Percentiles rank a stretch among this genome's conserved stretches.
phyloP scores from a whole-genome alignment of 2,113 vertebrate genomes.

The Pseudorasbora parva region DNA sequence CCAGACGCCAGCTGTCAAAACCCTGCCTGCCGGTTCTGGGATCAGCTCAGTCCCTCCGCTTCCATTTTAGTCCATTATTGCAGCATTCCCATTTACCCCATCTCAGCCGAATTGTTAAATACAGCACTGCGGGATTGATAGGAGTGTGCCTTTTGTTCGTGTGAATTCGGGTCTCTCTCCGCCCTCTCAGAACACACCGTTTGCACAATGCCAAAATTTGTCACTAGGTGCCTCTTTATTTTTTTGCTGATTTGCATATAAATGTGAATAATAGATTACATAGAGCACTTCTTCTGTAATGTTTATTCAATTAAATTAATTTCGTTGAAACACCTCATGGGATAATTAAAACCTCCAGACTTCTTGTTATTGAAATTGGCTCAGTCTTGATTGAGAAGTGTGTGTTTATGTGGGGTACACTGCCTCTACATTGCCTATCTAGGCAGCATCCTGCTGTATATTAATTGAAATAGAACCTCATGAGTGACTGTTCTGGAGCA shows the following conservation, averaged over 20 bases:
- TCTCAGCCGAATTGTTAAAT: neutral
- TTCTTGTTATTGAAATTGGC: conserved; percentile 40
- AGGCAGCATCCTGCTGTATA: neutral
- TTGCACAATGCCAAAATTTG: conserved; percentile 28
- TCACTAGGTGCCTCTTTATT: conserved; percentile 39
- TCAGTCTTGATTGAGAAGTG: conserved; percentile 12
- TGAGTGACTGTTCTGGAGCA: neutral
- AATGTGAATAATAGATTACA: conserved; percentile 45
- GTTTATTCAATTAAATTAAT: conserved; percentile 47
- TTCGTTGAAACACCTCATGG: conserved; percentile 43
- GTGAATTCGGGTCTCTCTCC: neutral
- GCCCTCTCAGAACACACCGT: neutral
- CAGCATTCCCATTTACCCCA: conserved; percentile 3
- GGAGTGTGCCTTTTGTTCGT: conserved; percentile 1
- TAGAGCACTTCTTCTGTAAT: conserved; percentile 16
- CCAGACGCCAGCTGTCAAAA: conserved; percentile 31
- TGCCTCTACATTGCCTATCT: neutral
- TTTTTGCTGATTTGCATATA: conserved; percentile 41
- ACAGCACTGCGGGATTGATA: neutral
- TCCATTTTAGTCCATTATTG: neutral
- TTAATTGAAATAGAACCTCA: neutral
- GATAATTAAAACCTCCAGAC: conserved; percentile 41
- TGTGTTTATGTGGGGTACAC: neutral
- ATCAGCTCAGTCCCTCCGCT: neutral
- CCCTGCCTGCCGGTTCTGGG: conserved; percentile 19